phyloP scores from a whole-genome alignment of 1,140 invertebrate species.

The Drosophila watanabei region DNA sequence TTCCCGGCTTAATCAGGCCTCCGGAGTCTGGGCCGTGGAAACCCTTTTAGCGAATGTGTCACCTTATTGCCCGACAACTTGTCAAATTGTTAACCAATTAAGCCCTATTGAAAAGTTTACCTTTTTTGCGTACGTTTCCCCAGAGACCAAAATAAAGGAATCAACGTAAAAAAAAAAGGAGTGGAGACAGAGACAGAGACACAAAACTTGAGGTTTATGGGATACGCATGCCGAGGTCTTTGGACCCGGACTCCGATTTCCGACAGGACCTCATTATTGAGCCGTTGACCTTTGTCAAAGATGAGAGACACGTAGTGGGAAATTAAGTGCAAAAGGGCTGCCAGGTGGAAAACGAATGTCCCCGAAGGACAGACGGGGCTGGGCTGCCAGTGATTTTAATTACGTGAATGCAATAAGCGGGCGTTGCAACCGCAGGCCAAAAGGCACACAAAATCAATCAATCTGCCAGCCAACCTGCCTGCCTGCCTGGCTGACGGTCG shows the following conservation, averaged over 20 bases:
- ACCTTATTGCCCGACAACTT: slow-evolving; percentile 29
- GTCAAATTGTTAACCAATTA: slow-evolving; percentile 57
- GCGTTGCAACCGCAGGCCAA: slow-evolving; percentile 43
- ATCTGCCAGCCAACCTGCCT: slow-evolving; percentile 17
- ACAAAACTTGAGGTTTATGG: slow-evolving; percentile 28
- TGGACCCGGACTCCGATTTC: slow-evolving; percentile 7
- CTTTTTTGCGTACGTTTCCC: slow-evolving; percentile 19
- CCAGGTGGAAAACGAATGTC: slow-evolving; percentile 34
- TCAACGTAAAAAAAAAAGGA: slow-evolving; percentile 1
- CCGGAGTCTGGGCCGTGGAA: background rate
- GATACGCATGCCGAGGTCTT: background rate
- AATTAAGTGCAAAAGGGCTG: slow-evolving; percentile 21
- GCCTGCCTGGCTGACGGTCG: slow-evolving; percentile 25
- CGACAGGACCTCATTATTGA: slow-evolving; percentile 35
- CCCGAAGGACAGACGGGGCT: slow-evolving; percentile 12
- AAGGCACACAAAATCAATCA: slow-evolving; percentile 64
- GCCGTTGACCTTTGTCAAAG: slow-evolving; percentile 43
- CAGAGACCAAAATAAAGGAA: slow-evolving; percentile 19
- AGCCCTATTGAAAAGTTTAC: slow-evolving; percentile 29
- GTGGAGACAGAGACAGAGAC: background rate
- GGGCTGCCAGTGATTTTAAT: slow-evolving; percentile 54
- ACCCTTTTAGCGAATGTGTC: slow-evolving; percentile 29
- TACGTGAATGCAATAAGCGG: slow-evolving; percentile 48
- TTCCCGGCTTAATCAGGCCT: background rate
- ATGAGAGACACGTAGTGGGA: slow-evolving; percentile 6